Evolutionary conservation across 1,140 invertebrate species (phyloP), one percentile per base, ranked within the genome.

Genomic region (Vanessa atalanta): DNA sequence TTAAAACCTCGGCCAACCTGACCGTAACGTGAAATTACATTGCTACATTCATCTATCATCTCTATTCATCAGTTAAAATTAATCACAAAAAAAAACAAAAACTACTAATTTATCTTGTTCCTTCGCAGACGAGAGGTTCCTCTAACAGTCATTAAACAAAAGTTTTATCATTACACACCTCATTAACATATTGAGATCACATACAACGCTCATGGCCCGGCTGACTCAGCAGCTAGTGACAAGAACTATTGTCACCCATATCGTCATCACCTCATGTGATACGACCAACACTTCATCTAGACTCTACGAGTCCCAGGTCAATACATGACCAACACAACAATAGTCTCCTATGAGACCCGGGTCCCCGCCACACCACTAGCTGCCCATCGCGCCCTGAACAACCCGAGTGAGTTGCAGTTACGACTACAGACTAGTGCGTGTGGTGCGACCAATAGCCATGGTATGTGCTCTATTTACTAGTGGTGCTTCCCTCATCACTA

Each of bases 371-470:
- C 20, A 20, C 20, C 20, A 20, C 20, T 20, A 20, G 20, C 20
- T 53, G 51, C 51, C n/a, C 51, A 53, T 53, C 51, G 51, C 51
- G 51, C 51, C 51, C 51, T 53, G 48, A 53, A 53, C 51, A 53
- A 53, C 51, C 15, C 51, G 6, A 53, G n/a, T 11, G 51, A 53
- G 51, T 53, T 53, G 51, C 51, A 53, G 51, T 53, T 53, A 53
- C 51, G 16, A 53, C 51, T 53, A 53, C 51, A 53, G 51, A 53
- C 51, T 55, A 55, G 53, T 55, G n/a, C 53, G 53, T 55, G 53
- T 16, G 20, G 53, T 55, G 53, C 16, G 53, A 55, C 53, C 53
- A 55, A 55, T 55, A 55, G 53, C 53, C 53, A 55, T 55, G 53
- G 53, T 55, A 55, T 55, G 53, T 55, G 53, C n/a, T 55, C 16